Percentiles rank a stretch among this genome's conserved stretches.
These are phyloP conservation scores for Bombus affinis DNA, from an alignment of 1,140 invertebrate genomes.

Conservation along the genomic window DNA sequence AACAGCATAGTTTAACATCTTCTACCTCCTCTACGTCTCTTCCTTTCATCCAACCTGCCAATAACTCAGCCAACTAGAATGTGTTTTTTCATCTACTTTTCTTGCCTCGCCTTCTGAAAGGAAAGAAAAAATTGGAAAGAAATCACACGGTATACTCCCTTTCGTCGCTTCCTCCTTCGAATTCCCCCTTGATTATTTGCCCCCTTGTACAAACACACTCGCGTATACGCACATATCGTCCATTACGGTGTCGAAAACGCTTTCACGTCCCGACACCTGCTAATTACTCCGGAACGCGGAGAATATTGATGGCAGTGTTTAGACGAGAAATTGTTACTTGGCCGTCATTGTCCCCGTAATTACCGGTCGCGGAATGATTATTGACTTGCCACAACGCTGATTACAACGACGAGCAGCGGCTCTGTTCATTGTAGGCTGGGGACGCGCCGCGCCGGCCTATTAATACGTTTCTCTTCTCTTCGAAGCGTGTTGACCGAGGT, in stretches of 20 bases:
- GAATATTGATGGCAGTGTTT: slow-evolving; percentile 71
- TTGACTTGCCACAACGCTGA: slow-evolving; percentile 65
- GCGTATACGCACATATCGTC: not conserved
- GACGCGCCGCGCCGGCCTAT: slow-evolving; percentile 30
- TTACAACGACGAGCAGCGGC: slow-evolving; percentile 62
- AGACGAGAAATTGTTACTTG: slow-evolving; percentile 56
- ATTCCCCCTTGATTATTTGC: not conserved
- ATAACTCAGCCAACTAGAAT: too few species aligned
- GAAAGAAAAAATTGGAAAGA: not conserved
- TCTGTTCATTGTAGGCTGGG: slow-evolving; percentile 48
- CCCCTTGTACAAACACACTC: too few species aligned
- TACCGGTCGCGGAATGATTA: slow-evolving; percentile 63
- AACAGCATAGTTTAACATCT: too few species aligned
- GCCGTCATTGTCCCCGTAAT: slow-evolving; percentile 72
- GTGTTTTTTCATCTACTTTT: not conserved
- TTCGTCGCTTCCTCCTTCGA: not conserved
- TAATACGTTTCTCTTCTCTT: slow-evolving; percentile 59
- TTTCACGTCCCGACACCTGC: slow-evolving; percentile 53
- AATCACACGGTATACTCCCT: not conserved
- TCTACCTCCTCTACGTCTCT: too few species aligned
- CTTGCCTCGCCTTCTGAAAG: not conserved
- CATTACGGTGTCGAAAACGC: slow-evolving; percentile 11
- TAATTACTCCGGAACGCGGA: slow-evolving; percentile 68
- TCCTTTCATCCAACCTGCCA: too few species aligned
- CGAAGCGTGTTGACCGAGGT: slow-evolving; percentile 36